Conservation (phyloP, 1,140 invertebrate genomes). For the Pteromalus puparum region DNA sequence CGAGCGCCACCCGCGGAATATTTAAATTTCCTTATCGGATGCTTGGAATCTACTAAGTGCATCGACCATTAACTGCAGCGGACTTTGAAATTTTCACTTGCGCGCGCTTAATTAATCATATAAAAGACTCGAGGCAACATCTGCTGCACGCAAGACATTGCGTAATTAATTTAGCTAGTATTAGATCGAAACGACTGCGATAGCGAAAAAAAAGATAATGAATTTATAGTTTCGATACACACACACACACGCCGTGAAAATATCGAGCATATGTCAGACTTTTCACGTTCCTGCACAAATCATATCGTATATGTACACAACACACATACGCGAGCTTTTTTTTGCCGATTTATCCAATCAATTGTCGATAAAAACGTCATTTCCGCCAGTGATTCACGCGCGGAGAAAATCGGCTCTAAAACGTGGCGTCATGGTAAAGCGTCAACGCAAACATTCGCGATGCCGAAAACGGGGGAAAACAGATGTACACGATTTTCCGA, state of each 20-base stretch:
- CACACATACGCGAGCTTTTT: not conserved
- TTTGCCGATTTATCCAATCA: not conserved
- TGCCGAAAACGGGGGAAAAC: not conserved
- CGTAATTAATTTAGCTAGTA: not conserved
- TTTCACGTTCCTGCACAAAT: not conserved
- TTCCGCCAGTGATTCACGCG: conserved; percentile 23
- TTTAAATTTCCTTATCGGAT: conserved; percentile 38
- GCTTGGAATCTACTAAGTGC: conserved; percentile 21
- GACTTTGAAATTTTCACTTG: conserved; percentile 22
- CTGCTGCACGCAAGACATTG: not conserved
- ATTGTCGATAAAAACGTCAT: conserved; percentile 28
- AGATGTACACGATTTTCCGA: not conserved
- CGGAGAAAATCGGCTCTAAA: not conserved
- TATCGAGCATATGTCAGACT: conserved; percentile 9
- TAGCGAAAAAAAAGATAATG: not conserved
- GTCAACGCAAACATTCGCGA: conserved; percentile 20
- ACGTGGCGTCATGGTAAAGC: conserved; percentile 10
- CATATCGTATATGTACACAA: not conserved
- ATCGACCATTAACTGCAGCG: conserved; percentile 1
- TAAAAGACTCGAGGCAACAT: not conserved
- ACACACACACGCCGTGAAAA: not conserved
- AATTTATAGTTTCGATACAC: not conserved
- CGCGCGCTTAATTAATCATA: conserved; percentile 21
- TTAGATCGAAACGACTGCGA: not conserved
- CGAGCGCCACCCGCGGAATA: conserved; percentile 5